Percentiles rank a stretch among this genome's conserved stretches.
phyloP scores from a whole-genome alignment of 2,113 vertebrate species.

The Mesembrinibis cayennensis region DNA sequence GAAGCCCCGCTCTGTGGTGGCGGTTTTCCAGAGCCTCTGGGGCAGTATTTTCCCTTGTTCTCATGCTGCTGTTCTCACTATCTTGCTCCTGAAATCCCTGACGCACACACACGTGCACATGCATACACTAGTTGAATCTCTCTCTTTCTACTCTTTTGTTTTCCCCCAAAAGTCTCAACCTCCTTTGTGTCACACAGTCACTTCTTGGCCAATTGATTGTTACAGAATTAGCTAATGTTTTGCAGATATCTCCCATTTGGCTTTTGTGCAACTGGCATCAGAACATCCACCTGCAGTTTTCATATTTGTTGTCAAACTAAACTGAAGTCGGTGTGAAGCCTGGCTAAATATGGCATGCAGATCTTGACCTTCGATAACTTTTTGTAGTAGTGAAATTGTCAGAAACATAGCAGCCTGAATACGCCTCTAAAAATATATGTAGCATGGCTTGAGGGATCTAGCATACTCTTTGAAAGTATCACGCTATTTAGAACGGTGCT shows the following conservation, averaged over 20 bases:
- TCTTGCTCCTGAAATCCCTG: not conserved
- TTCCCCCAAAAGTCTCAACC: not conserved
- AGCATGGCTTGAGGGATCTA: not conserved
- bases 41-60: not conserved
- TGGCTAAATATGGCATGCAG: not conserved
- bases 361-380: not conserved
- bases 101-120: accelerated
- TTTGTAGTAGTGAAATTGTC: not conserved
- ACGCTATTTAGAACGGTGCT: not conserved
- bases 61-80: not conserved
- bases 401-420: not conserved
- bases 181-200: not conserved
- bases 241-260: not conserved
- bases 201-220: not conserved
- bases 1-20: not conserved
- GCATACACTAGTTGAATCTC: too few species aligned
- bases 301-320: not conserved
- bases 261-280: not conserved
- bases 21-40: not conserved
- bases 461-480: not conserved
- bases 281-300: not conserved
- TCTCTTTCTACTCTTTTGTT: not conserved
- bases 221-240: not conserved
- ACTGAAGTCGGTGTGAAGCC: not conserved
- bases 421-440: not conserved